Evolutionary conservation across 2,113 vertebrate species (phyloP), one percentile per base, ranked within the genome.

Genomic region (Castor canadensis): DNA sequence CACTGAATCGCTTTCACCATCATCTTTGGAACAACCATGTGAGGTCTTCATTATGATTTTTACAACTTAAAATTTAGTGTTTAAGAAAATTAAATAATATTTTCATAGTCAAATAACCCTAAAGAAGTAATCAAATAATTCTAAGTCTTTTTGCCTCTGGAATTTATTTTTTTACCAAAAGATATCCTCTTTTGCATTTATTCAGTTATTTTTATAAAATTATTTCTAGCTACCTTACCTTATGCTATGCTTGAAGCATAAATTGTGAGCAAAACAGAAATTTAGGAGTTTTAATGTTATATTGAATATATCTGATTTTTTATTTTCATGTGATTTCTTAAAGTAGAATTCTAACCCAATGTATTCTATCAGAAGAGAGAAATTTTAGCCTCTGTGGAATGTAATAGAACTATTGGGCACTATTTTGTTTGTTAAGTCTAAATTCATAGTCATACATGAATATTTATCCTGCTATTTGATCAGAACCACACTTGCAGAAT

Each of bases 331-430:
- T 32, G 6, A 62, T 52, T 79, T 75, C 58, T 88, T 77, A 76
- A 93, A 85, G 49, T 79, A 92, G 9, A 77, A 81, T 88, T 88
- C 30, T 77, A 94, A 60, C 20, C 3, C 38, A 92, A 49, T 77
- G 20, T 26, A 40, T 54, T 86, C 0, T 5, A 38, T 54, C 40
- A 43, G 2, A 3, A 54, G 26, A 73, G 1, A 0, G 89, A 66
- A 73, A 85, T 24, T 35, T 56, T 77, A 69, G 45, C 0, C 15
- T 87, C 38, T 56, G 16, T 56, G 9, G 7, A 75, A 72, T 22
- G 0, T 62, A 73, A 47, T 0, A 56, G 17, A 45, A 86, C 66
- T 26, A 1, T 10, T 92, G 6, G 40, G 6, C 10, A 15, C 28
- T 77, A 28, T 73, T 40, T 62, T 20, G 12, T 54, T 91, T 81